Conservation (phyloP, 1,140 invertebrate species). For the Mamestra configurata region DNA sequence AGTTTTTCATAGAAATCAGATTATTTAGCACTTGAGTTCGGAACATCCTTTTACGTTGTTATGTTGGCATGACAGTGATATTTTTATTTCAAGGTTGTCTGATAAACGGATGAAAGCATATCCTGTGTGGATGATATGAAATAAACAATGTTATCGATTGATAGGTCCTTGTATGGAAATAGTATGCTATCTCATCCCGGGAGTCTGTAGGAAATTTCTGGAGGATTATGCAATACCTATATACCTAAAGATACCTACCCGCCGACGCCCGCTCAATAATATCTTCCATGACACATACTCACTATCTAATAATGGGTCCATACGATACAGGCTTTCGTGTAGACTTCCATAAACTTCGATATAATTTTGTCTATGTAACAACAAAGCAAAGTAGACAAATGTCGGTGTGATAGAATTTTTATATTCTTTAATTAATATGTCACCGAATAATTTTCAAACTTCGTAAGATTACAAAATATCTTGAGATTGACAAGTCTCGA, state of each 20-base stretch:
- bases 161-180: constrained; percentile 12
- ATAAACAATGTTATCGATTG: neutral
- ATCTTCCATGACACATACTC: too few relatives aligned
- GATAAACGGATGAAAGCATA: constrained; percentile 28
- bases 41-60: neutral
- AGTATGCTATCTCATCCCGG: constrained; percentile 11
- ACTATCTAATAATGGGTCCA: too few relatives aligned
- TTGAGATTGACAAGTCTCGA: too few relatives aligned
- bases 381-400: too few relatives aligned
- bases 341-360: too few relatives aligned
- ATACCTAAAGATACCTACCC: neutral
- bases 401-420: too few relatives aligned
- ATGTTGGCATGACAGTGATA: neutral
- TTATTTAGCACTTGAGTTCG: neutral
- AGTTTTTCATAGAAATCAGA: neutral
- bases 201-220: neutral
- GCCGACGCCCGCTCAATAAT: too few relatives aligned
- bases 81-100: constrained; percentile 18
- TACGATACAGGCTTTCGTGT: too few relatives aligned
- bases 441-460: too few relatives aligned
- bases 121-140: constrained; percentile 7
- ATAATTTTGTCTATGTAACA: too few relatives aligned
- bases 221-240: neutral
- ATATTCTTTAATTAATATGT: too few relatives aligned
- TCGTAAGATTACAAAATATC: too few relatives aligned